Conservation (phyloP, 2,888 invertebrate species). For the Cordilura impudica region DNA sequence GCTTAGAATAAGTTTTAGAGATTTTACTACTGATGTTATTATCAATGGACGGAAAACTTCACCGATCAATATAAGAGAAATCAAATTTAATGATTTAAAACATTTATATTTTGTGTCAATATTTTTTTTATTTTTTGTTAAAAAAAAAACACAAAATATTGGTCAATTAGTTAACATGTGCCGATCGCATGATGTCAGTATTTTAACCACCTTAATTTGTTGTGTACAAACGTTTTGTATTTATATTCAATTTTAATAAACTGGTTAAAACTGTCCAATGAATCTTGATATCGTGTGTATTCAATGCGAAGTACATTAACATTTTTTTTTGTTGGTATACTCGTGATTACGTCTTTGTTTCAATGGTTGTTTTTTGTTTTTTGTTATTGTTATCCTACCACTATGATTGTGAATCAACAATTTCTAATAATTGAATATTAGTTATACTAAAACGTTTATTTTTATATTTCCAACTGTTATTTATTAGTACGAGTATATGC, state of each 20-base stretch:
- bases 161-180: constrained; percentile 7
- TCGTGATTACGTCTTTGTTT: no score
- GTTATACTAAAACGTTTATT: no score
- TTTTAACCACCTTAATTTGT: constrained; percentile 8
- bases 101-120: no score
- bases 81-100: no score
- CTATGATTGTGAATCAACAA: background rate
- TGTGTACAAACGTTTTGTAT: background rate
- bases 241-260: background rate
- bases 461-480: no score
- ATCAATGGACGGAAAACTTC: no score
- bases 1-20: no score
- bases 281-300: constrained; percentile 31
- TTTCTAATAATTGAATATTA: background rate
- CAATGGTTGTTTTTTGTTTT: no score
- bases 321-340: background rate
- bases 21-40: no score
- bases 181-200: constrained; percentile 9
- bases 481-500: no score
- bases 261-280: background rate
- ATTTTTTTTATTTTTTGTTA: no score
- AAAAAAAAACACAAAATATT: background rate
- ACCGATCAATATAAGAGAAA: no score
- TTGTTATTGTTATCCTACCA: background rate
- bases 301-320: background rate